Base-by-base conservation (phyloP, 1,140 invertebrate species). In the Calephelis virginiensis region DNA sequence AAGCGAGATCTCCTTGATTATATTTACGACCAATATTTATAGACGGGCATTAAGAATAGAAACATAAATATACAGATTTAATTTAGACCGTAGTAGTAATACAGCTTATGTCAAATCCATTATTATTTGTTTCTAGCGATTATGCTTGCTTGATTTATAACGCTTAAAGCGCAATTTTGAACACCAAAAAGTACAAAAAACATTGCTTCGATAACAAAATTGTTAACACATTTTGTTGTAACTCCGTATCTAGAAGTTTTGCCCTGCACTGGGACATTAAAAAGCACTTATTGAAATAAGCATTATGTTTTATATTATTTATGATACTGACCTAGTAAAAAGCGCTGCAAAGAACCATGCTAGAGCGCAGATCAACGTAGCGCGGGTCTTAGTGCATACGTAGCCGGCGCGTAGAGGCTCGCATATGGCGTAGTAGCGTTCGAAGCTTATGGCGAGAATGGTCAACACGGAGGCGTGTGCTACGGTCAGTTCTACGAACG, bases 341-440 rank as follows among this genome's bases (percentile, higher is more conserved):
- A 97, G 81, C 4, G 95, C 95, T 1, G 97, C 96, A 47, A 96
- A 92, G 75, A 95, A 92, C 97, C 97, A 98, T 14, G 97, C 95
- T 45, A 96, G 83, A 0, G 96, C 89, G 77, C 97, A 97, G 61
- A 98, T 96, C 56, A 96, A 91, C 5, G 96, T 94, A 0, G 97
- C 97, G 67, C 97, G 92, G 1, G 96, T 94, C 88, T 97, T 97
- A 4, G 97, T 98, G 82, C 97, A 98, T 12, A 97, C 96, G 87
- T 97, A 97, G 73, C 96, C 96, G 0, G 97, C 97, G 76, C 96
- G 94, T 50, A 99, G 90, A 0, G 97, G 98, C 77, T 97, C 95
- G 86, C 97, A 98, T 78, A 99, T 98, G 38, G 97, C 97, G 89
- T 98, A 98, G 91, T 98, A 99, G 7, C 98, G 93, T 85, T 99